These are phyloP conservation scores for Limenitis camilla DNA, from an alignment of 2,888 invertebrate genomes.

Conservation along the genomic window DNA sequence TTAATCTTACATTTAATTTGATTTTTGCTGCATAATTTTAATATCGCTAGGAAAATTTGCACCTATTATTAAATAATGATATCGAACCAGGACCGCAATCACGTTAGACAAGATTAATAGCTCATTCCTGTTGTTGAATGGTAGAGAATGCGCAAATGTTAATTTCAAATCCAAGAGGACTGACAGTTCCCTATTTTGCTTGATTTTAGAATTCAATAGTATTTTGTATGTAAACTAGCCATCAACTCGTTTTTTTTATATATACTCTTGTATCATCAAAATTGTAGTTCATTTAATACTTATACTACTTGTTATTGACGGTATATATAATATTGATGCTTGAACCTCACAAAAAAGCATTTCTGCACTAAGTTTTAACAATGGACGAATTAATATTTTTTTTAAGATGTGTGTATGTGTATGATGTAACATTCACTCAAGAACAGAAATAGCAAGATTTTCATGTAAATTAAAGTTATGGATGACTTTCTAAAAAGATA, in stretches of 20 bases:
- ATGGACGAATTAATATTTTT: too few species aligned
- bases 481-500: too few species aligned
- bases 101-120: slow-evolving; percentile 56
- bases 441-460: slow-evolving; percentile 42
- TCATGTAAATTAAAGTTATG: too few species aligned
- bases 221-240: slow-evolving; percentile 7
- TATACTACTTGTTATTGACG: too few species aligned
- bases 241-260: too few species aligned
- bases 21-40: slow-evolving; percentile 1
- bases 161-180: slow-evolving; percentile 39
- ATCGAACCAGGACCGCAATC: slow-evolving; percentile 48
- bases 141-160: slow-evolving; percentile 44
- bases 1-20: slow-evolving; percentile 4
- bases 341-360: too few species aligned
- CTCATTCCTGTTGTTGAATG: slow-evolving; percentile 41
- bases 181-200: slow-evolving; percentile 37
- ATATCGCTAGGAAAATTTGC: slow-evolving; percentile 25
- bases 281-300: too few species aligned
- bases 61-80: slow-evolving; percentile 48
- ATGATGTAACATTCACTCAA: slow-evolving; percentile 38
- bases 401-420: too few species aligned
- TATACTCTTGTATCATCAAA: too few species aligned
- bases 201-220: slow-evolving; percentile 10
- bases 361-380: too few species aligned
- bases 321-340: too few species aligned